Conservation (phyloP, 2,113 vertebrate species). For the Alethe castanea region DNA sequence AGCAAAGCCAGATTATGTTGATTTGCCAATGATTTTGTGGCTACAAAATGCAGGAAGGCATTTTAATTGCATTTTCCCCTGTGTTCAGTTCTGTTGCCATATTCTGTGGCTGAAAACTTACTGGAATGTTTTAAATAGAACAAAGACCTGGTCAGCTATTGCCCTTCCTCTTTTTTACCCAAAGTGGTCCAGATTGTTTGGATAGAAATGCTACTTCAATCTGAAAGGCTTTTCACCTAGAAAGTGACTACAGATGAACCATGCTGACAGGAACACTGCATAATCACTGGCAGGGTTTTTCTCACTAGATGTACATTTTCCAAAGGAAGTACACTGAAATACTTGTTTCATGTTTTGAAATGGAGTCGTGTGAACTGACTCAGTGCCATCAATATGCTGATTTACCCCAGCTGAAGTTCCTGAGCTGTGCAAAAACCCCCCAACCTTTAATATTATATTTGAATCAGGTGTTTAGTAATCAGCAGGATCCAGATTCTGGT, state of each 20-base stretch:
- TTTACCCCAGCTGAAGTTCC: background rate
- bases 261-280: background rate
- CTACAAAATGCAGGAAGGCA: constrained; percentile 46
- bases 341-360: background rate
- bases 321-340: background rate
- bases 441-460: background rate
- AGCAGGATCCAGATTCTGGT: background rate
- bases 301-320: background rate
- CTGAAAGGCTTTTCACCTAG: background rate
- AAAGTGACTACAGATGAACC: background rate
- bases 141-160: background rate
- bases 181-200: background rate
- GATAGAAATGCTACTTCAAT: background rate
- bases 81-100: constrained; percentile 5
- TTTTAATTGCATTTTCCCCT: constrained; percentile 58
- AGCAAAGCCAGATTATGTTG: constrained; percentile 30
- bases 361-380: background rate
- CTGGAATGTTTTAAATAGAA: constrained; percentile 34
- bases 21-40: constrained; percentile 41
- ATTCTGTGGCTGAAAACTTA: constrained; percentile 16
- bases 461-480: background rate
- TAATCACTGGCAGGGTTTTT: background rate
- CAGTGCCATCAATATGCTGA: background rate
- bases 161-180: background rate
- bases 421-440: background rate